Evolutionary conservation across 2,113 vertebrate species (phyloP).

Genomic region (Bagarius yarrelli): DNA sequence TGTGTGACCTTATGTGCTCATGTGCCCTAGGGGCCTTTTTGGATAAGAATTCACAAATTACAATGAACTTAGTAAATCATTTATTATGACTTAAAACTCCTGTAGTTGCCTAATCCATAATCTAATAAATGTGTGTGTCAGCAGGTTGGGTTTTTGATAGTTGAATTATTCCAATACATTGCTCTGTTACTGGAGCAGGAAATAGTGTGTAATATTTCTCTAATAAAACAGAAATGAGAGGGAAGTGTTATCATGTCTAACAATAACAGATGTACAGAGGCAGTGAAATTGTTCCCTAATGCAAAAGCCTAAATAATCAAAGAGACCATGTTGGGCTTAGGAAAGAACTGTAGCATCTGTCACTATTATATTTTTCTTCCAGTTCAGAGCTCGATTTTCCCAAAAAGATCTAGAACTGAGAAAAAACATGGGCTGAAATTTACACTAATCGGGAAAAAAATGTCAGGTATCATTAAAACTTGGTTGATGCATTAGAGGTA

Average conservation of each 20-base stretch:
- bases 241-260: slow-evolving; percentile 8
- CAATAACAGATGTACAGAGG: slow-evolving; percentile 8
- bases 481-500: neutral
- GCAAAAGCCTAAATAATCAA: slow-evolving; percentile 1
- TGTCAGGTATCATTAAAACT: too few relatives aligned
- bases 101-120: slow-evolving; percentile 16
- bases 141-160: slow-evolving; percentile 4
- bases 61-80: neutral
- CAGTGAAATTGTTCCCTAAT: neutral
- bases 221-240: neutral
- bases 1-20: neutral
- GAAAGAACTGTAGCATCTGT: slow-evolving; percentile 1
- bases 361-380: neutral
- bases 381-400: neutral
- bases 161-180: slow-evolving; percentile 6
- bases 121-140: slow-evolving; percentile 18
- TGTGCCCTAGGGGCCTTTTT: neutral
- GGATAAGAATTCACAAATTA: neutral
- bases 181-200: neutral
- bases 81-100: slow-evolving; percentile 11
- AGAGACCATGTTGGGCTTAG: neutral
- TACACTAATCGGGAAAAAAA: too few relatives aligned
- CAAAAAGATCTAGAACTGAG: neutral
- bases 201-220: neutral
- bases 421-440: neutral